Base-by-base conservation (phyloP, 2,113 vertebrate species). In the Pyxicephalus adspersus region DNA sequence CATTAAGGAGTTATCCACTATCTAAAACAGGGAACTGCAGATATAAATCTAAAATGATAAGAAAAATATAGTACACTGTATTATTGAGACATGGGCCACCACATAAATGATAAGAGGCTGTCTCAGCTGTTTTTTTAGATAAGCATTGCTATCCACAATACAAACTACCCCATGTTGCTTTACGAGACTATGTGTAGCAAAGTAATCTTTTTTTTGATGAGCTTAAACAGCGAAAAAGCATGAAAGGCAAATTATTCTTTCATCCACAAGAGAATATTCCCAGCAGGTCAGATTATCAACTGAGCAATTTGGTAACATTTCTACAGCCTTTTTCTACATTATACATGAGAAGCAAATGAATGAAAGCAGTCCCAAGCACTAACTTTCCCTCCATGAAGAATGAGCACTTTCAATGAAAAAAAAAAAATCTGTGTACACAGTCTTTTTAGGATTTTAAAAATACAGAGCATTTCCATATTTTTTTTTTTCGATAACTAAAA, bases 211-310 rank as follows among this genome's bases (percentile, higher is more conserved):
- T 87, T 86, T 54, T 71, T 83, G 72, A 84, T 80, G 71, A 88
- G 82, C 28, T 76, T 71, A 71, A 78, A 83, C 77, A 78, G 64
- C 83, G 78, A 76, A 83, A 78, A 83, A 50, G 58, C 83, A 84
- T 83, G 78, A 86, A 87, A 88, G 83, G 83, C 20, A 87, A 89
- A 84, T 89, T 80, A 77, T 86, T 85, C 83, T 86, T 77, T 85
- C 25, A 83, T 38, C 66, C 55, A 80, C 76, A 20, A 80, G 83
- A 86, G 66, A 29, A 80, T 5, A n/a, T 80, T 86, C 80, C 84
- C 85, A 66, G 45, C 0, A 85, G 86, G 85, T 84, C 80, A 80
- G 85, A 84, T 54, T 50, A 31, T 77, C 51, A 74, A 68, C 66
- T 23, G 29, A 83, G 81, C 82, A 68, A 68, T 22, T 11, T 31